Evolutionary conservation across 92 coral and sea anemone species (phyloP).

Genomic region (Micromussa lordhowensis): DNA sequence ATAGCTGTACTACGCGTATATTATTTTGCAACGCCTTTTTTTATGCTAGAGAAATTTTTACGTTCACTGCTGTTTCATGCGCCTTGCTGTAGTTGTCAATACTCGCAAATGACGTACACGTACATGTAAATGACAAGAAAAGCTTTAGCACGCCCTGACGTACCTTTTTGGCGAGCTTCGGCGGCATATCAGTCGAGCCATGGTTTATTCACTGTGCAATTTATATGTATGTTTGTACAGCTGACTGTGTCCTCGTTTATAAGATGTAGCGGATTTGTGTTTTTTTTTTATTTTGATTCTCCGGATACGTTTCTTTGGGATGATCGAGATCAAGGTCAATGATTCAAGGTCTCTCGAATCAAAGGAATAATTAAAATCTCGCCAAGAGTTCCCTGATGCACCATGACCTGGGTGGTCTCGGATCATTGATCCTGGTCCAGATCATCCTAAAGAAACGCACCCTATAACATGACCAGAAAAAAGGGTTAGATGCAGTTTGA

Average conservation of each 20-base stretch:
- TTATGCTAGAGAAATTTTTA: neutral
- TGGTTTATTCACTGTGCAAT: neutral
- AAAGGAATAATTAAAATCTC: no score
- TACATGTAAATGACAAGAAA: neutral
- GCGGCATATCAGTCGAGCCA: no score
- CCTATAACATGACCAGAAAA: no score
- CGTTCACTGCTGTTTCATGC: neutral
- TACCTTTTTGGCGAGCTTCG: neutral
- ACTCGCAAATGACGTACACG: neutral
- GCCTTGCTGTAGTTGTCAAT: neutral
- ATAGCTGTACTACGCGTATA: neutral
- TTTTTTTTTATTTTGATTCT: no score
- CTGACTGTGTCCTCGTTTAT: neutral
- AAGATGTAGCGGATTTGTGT: neutral
- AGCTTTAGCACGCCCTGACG: neutral
- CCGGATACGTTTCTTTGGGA: no score
- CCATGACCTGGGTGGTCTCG: no score
- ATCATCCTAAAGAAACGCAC: no score
- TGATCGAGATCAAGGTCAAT: neutral
- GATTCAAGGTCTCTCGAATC: no score
- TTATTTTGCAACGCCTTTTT: neutral
- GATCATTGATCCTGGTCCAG: no score
- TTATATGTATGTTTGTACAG: neutral
- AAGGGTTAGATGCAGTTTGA: no score
- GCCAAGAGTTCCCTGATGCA: no score